Evolutionary conservation across 1,140 invertebrate genomes (phyloP), one percentile per base, ranked within the genome.

Genomic region (Gonatopus flavifemur): DNA sequence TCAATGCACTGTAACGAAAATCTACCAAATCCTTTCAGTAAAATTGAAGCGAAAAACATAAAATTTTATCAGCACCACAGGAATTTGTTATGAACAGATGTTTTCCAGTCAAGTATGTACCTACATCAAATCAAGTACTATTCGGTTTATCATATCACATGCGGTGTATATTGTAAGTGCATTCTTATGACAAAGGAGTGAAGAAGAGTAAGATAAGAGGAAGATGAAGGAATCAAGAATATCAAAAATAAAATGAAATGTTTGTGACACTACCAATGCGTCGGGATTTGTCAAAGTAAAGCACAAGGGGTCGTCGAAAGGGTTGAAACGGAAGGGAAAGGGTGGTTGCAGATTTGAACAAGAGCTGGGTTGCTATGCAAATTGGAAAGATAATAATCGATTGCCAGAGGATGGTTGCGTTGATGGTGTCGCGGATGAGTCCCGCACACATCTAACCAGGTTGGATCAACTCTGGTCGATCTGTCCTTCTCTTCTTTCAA

Each of bases 371-470:
- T 70, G 70, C 70, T 68, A 77, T 76, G 76, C 71, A 78, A 78
- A 78, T 78, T 78, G 73, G 74, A 77, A 77, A 77, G 72, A 77
- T 78, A 76, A 78, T 78, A 78, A 78, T 78, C 76, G 76, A 78
- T 78, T 69, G 72, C 69, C 63, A 64, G 70, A 72, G 71, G 62
- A 74, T 67, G 66, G 69, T 58, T 59, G 64, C 62, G 72, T 64
- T 74, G 74, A 78, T 76, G 70, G 73, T 58, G 65, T 67, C 69
- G 64, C 58, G 69, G 67, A 76, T 74, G 73, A 71, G 64, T 61
- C 51, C 61, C 57, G 64, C 64, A 58, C 58, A 39, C 59, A 65
- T 55, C 60, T 67, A 57, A 49, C 67, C 66, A 71, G 66, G n/a
- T 69, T 74, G 63, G 68, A 72, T 69, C n/a, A 72, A 65, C 66